These are phyloP conservation scores for Melanotaenia trifasciata DNA, from an alignment of 2,797 vertebrate genomes.

Conservation along the genomic window DNA sequence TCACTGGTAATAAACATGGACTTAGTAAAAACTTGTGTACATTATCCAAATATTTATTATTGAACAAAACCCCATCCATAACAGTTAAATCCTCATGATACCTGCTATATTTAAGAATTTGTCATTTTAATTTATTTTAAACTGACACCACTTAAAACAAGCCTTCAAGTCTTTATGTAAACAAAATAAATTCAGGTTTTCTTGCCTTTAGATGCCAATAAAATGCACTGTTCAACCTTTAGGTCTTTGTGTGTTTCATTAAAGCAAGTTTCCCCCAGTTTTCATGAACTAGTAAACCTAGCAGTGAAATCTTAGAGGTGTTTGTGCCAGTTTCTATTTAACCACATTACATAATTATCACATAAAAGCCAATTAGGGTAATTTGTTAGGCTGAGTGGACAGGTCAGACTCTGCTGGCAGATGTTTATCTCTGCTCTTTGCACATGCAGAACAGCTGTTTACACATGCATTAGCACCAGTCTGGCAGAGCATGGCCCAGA, in stretches of 20 bases:
- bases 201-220: slow-evolving; percentile 57
- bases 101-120: slow-evolving; percentile 1
- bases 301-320: slow-evolving; percentile 24
- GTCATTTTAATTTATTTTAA: slow-evolving; percentile 59
- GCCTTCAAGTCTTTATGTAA: slow-evolving; percentile 24
- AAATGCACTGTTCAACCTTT: slow-evolving; percentile 54
- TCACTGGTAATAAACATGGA: slow-evolving; percentile 26
- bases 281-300: slow-evolving; percentile 13
- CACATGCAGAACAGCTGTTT: slow-evolving; percentile 58
- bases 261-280: slow-evolving; percentile 10
- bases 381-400: slow-evolving; percentile 53
- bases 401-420: slow-evolving; percentile 60
- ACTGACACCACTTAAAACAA: slow-evolving; percentile 3
- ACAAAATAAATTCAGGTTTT: slow-evolving; percentile 15
- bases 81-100: background rate
- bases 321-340: slow-evolving; percentile 36
- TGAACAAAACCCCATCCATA: slow-evolving; percentile 8
- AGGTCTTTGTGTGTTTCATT: slow-evolving; percentile 39
- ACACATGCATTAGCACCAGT: slow-evolving; percentile 32
- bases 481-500: slow-evolving; percentile 26
- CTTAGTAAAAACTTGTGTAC: slow-evolving; percentile 22
- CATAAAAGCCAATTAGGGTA: slow-evolving; percentile 66
- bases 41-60: slow-evolving; percentile 60
- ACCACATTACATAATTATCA: slow-evolving; percentile 54
- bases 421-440: slow-evolving; percentile 62